Percentiles rank a stretch among this genome's conserved stretches.
phyloP scores from a whole-genome alignment of 2,888 invertebrate species.

The Eulithis testata region DNA sequence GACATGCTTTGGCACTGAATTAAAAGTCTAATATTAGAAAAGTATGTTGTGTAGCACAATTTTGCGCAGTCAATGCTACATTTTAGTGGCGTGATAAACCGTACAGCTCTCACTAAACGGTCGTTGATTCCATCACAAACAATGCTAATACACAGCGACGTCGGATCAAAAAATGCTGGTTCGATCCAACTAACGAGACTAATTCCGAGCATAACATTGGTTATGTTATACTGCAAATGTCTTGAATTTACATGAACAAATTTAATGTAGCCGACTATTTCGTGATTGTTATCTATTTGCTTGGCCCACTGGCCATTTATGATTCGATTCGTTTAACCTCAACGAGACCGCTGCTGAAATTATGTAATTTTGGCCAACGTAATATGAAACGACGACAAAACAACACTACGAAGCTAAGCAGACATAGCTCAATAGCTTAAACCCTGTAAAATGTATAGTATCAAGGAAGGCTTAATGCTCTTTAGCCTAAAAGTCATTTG shows the following conservation, averaged over 20 bases:
- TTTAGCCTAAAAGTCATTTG: constrained; percentile 54
- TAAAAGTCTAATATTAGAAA: constrained; percentile 63
- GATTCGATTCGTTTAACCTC: constrained; percentile 45
- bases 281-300: constrained; percentile 39
- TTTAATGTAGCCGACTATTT: constrained; percentile 24
- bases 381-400: constrained; percentile 23
- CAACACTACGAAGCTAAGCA: constrained; percentile 16
- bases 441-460: too few relatives aligned
- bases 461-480: constrained; percentile 6
- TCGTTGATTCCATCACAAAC: constrained; percentile 47
- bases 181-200: constrained; percentile 42
- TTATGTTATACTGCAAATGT: constrained; percentile 30
- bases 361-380: constrained; percentile 32
- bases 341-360: constrained; percentile 34
- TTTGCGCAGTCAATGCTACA: constrained; percentile 58
- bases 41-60: constrained; percentile 53
- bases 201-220: constrained; percentile 36
- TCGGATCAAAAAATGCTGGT: constrained; percentile 39
- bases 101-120: constrained; percentile 55
- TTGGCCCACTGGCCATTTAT: constrained; percentile 41
- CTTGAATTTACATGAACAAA: constrained; percentile 33
- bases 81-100: constrained; percentile 55
- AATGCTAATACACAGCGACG: constrained; percentile 20
- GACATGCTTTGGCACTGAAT: constrained; percentile 63
- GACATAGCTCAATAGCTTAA: constrained; percentile 11